Percentiles rank a stretch among this genome's conserved stretches.
phyloP scores from a whole-genome alignment of 2,113 vertebrate genomes.

The Columba livia region DNA sequence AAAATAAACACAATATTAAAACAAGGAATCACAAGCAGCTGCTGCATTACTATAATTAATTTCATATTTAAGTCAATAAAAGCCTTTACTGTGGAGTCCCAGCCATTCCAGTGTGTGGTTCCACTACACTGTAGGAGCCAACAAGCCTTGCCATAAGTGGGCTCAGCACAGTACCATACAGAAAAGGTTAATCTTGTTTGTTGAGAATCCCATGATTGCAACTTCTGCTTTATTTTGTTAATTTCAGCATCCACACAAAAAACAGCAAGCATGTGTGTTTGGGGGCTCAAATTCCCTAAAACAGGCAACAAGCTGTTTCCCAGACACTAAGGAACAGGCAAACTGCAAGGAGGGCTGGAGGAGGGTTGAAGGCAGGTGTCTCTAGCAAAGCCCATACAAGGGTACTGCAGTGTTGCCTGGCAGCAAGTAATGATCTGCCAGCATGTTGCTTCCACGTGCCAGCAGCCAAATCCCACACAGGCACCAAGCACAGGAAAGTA shows the following conservation, averaged over 20 bases:
- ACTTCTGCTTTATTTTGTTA: neutral
- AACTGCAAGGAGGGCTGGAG: neutral
- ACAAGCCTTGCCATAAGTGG: neutral
- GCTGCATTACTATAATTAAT: neutral
- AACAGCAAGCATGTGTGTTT: neutral
- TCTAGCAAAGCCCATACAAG: conserved; percentile 29
- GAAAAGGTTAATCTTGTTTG: neutral
- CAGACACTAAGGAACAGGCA: neutral
- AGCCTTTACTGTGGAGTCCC: neutral
- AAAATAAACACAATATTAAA: conserved; percentile 22
- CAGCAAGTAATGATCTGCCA: conserved; percentile 65
- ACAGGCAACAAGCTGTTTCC: neutral
- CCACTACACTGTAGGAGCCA: fast-evolving
- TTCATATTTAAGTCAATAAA: neutral
- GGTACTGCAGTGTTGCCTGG: conserved; percentile 61
- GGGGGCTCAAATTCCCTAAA: neutral
- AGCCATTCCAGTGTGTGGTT: neutral
- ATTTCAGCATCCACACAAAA: neutral
- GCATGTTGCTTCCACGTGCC: conserved; percentile 43
- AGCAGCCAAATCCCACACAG: conserved; percentile 51
- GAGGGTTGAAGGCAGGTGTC: conserved; percentile 46
- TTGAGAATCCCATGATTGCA: neutral
- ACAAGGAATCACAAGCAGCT: neutral
- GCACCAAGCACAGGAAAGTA: neutral
- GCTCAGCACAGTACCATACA: neutral